phyloP scores from a whole-genome alignment of 2,888 invertebrate species.

The Octodonta nipae region DNA sequence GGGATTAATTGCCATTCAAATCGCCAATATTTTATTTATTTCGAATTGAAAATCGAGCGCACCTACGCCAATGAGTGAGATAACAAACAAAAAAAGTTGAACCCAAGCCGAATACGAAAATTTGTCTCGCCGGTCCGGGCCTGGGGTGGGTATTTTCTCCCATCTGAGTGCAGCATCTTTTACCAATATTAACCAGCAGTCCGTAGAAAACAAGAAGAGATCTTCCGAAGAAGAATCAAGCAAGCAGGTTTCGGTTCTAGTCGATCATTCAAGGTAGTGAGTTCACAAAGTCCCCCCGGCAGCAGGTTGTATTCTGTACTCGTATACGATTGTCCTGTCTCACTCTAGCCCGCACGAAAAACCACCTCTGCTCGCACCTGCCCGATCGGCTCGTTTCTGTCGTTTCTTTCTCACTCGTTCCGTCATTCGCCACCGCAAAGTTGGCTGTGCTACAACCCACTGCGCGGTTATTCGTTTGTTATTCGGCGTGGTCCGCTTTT shows the following conservation, averaged over 20 bases:
- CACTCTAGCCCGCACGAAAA: background rate
- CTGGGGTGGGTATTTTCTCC: no score
- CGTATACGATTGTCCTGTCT: background rate
- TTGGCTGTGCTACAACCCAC: constrained; percentile 5
- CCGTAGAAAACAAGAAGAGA: no score
- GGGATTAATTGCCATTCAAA: no score
- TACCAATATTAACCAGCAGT: no score
- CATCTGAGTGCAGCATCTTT: no score
- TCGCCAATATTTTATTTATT: no score
- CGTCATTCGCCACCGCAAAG: constrained; percentile 4
- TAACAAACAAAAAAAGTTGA: no score
- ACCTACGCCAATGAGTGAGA: no score
- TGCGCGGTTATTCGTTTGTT: constrained; percentile 3
- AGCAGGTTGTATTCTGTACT: constrained; percentile 10
- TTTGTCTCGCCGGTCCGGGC: no score
- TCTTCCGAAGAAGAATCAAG: no score
- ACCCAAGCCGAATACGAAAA: no score
- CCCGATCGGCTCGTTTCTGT: constrained; percentile 5
- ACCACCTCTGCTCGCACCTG: constrained; percentile 9
- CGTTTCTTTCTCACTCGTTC: constrained; percentile 9
- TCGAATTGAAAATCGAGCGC: no score
- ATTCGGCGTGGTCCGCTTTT: background rate
- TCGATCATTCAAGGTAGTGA: constrained; percentile 28
- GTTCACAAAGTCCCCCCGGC: constrained; percentile 23
- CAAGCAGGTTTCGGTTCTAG: constrained; percentile 22